Evolutionary conservation across 1,140 invertebrate species (phyloP), one percentile per base, ranked within the genome.

Genomic region (Sitobion miscanthi): DNA sequence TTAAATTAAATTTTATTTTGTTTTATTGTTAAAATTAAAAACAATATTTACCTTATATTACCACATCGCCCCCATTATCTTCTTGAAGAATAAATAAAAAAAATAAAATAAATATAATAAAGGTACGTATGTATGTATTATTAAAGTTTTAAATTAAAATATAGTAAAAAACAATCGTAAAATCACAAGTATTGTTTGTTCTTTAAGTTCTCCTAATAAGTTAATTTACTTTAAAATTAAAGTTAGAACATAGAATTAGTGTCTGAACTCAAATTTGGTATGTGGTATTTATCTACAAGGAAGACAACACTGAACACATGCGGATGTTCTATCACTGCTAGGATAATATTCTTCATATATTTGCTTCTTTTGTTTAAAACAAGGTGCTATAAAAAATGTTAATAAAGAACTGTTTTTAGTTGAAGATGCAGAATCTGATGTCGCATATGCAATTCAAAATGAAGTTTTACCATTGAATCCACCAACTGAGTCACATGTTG

Each of bases 341-440:
- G 4, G 17, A 17, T 35, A 77, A 77, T 77, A 77, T 77, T 69
- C 30, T 54, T 77, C 17, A 77, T 77, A 35, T 77, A 77, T n/a
- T 69, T 69, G 30, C 11, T 69, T 69, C 14, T 77, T 77, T 77
- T 77, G 20, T 77, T 1, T 77, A n/a, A 42, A 77, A 69, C n/a
- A 77, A n/a, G 6, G 11, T 77, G 0, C 30, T 69, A 69, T 69
- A 77, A 77, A 17, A 77, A 11, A 77, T 77, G 30, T n/a, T 77
- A 77, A n/a, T 77, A 35, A 77, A 77, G 62, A 77, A 77, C 30
- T 57, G 42, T 91, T 45, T 47, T 69, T 45, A 91, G 69, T 77
- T 4, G 45, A 91, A 35, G 47, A 82, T 38, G 11, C 82, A 14
- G 45, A 82, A 91, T 35, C 45, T 35, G 42, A 91, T 91, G 30